phyloP scores from a whole-genome alignment of 2,113 vertebrate genomes.

The Nothoprocta perdicaria region DNA sequence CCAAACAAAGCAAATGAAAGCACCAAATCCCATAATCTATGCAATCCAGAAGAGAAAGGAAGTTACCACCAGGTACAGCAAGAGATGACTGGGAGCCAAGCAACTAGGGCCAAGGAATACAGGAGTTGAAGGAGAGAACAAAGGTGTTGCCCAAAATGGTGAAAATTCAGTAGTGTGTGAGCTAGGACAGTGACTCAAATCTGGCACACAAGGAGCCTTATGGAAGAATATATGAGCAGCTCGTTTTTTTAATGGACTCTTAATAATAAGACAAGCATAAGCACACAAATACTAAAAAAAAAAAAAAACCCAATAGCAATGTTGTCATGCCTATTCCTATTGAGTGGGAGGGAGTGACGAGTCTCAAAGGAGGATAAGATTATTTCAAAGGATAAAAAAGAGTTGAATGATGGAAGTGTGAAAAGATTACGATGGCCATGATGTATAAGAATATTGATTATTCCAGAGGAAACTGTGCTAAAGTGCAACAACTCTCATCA shows the following conservation, averaged over 20 bases:
- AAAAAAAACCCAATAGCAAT: neutral
- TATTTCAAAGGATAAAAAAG: conserved; percentile 30
- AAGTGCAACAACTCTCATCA: conserved; percentile 40
- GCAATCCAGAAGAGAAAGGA: neutral
- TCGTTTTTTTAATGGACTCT: neutral
- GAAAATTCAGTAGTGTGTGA: conserved; percentile 5
- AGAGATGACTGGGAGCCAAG: neutral
- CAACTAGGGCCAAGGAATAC: neutral
- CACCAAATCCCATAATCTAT: accelerated
- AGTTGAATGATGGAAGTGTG: neutral
- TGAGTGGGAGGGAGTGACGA: neutral
- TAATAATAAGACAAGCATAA: conserved; percentile 23
- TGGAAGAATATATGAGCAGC: neutral
- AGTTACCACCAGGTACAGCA: neutral
- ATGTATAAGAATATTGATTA: conserved; percentile 49
- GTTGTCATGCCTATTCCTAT: neutral
- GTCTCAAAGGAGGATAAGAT: conserved; percentile 31
- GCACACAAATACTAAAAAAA: neutral
- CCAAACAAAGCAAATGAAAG: neutral
- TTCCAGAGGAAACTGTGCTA: conserved; percentile 44
- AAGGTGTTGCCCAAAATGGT: conserved; percentile 9
- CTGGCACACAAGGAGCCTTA: neutral
- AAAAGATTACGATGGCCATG: conserved; percentile 27
- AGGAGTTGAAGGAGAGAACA: neutral
- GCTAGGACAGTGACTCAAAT: neutral